Base-by-base conservation (phyloP, 2,113 vertebrate species). In the Plectropomus leopardus region DNA sequence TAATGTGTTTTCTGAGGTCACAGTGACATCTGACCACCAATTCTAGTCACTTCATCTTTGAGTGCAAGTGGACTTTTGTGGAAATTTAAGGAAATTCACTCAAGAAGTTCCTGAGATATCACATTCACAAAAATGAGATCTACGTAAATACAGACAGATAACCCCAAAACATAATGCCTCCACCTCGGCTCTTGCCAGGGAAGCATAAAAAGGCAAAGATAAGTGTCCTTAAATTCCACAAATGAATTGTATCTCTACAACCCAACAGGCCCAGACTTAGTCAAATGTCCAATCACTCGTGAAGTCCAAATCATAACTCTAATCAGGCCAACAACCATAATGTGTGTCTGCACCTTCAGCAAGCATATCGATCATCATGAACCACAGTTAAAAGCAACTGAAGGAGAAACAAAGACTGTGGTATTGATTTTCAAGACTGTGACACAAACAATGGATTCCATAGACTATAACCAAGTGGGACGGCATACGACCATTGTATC, bases 311-410 rank as follows among this genome's bases (percentile, higher is more conserved):
- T 45, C 57, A 14, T 17, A 36, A 45, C 26, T 51, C 19, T 15
- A 11, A 32, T 45, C 26, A 68, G 5, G 45, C 9, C 34, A 50
- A 65, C 50, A 78, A 7, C 3, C 0, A 4, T 30, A 63, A 15
- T 7, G 44, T 51, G 42, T 51, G 30, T 76, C 32, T 66, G 42
- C 26, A 23, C 3, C 42, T 48, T 47, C 40, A 55, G 28, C 55
- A 24, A 57, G 42, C 16, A 48, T 44, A 60, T 71, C 14, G 70
- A 72, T 67, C 74, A 70, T 26, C 48, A 42, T 24, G 53, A 74
- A 73, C 63, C 59, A 40, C 45, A 72, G 42, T 59, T 51, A 50
- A 69, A 78, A 71, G 63, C n/a, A 74, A 26, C n/a, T 24, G 63
- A 24, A 24, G 32, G 57, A 50, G 65, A 67, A 82, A 68, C 61